Evolutionary conservation across 2,113 vertebrate species (phyloP).

Genomic region (Epinephelus moara): DNA sequence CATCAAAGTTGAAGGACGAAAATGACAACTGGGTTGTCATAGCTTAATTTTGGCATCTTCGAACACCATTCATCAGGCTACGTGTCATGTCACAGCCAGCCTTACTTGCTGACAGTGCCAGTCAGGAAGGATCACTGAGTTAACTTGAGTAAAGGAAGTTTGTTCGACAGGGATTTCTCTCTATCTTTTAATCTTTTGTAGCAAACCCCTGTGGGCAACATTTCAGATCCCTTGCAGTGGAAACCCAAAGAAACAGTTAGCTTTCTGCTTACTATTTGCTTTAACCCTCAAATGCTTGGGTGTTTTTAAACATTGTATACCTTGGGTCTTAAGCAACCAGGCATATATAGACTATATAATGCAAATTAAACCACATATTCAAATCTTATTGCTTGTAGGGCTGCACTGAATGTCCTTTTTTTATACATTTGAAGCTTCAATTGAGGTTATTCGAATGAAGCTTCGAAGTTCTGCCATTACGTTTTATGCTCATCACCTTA

Average conservation of each 20-base stretch:
- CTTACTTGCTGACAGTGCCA: not conserved
- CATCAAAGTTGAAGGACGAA: not conserved
- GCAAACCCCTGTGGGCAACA: not conserved
- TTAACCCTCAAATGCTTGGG: too few relatives aligned
- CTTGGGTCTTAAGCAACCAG: too few relatives aligned
- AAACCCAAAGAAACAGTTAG: not conserved
- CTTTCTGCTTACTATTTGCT: not conserved
- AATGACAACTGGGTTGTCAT: slow-evolving; percentile 4
- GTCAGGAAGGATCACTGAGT: not conserved
- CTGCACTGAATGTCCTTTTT: too few relatives aligned
- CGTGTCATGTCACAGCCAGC: not conserved
- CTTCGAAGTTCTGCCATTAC: too few relatives aligned
- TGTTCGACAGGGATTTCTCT: not conserved
- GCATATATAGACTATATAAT: too few relatives aligned
- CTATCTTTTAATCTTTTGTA: not conserved
- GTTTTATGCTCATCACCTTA: too few relatives aligned
- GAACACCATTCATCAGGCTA: not conserved
- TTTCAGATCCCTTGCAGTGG: not conserved
- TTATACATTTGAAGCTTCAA: too few relatives aligned
- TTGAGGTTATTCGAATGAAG: too few relatives aligned
- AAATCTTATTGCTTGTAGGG: too few relatives aligned
- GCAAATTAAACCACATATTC: too few relatives aligned
- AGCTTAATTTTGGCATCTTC: not conserved
- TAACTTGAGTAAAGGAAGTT: not conserved
- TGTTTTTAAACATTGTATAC: too few relatives aligned